phyloP scores from a whole-genome alignment of 2,113 vertebrate genomes.

The Regulus satrapa region DNA sequence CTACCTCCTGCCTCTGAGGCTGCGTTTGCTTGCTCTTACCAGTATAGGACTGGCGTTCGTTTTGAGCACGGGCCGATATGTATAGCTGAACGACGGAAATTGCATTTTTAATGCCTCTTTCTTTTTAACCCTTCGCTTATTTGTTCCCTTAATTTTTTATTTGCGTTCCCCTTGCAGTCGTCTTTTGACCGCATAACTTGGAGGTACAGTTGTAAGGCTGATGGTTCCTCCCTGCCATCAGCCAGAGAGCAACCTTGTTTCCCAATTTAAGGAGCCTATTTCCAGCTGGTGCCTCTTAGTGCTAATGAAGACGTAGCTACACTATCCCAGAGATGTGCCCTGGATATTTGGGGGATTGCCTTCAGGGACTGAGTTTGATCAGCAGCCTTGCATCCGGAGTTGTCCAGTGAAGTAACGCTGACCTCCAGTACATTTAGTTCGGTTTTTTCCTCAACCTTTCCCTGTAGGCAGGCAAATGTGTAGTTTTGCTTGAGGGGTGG shows the following conservation, averaged over 20 bases:
- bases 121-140: not conserved
- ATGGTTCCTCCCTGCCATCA: not conserved
- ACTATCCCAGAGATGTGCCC: not conserved
- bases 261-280: not conserved
- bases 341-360: not conserved
- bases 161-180: not conserved
- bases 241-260: not conserved
- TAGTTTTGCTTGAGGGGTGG: not conserved
- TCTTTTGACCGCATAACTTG: conserved; percentile 22
- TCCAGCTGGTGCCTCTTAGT: not conserved
- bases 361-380: not conserved
- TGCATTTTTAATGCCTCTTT: not conserved
- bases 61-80: not conserved
- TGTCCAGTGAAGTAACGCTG: not conserved
- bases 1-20: not conserved
- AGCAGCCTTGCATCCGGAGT: not conserved
- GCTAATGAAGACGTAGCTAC: not conserved
- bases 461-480: not conserved
- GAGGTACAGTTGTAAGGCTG: conserved; percentile 25
- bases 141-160: not conserved
- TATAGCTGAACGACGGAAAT: not conserved
- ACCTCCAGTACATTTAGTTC: not conserved
- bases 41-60: not conserved
- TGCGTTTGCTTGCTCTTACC: not conserved
- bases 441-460: not conserved